Conservation (phyloP, 2,113 vertebrate genomes). For the Ameiurus melas region DNA sequence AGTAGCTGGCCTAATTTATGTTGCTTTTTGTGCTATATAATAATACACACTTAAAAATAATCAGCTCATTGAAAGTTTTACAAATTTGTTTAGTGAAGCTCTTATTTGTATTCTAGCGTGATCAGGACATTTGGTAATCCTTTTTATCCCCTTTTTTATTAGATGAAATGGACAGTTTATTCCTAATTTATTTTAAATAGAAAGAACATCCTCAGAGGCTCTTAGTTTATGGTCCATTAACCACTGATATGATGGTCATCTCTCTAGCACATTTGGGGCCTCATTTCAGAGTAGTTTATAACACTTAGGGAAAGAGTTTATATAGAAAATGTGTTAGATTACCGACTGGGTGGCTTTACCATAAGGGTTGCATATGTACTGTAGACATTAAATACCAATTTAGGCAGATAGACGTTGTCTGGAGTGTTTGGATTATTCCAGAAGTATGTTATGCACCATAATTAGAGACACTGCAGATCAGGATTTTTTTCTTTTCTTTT, state of each 20-base stretch:
- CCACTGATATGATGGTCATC: slow-evolving; percentile 26
- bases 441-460: not conserved
- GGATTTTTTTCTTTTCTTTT: not conserved
- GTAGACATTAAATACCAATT: slow-evolving; percentile 10
- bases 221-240: slow-evolving; percentile 46
- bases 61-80: not conserved
- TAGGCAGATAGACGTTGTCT: not conserved
- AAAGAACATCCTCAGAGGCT: not conserved
- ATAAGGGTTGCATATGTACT: not conserved
- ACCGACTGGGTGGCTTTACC: slow-evolving; percentile 29
- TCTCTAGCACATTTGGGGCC: not conserved
- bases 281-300: not conserved
- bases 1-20: not conserved
- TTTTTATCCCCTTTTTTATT: not conserved
- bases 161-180: not conserved
- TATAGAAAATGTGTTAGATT: slow-evolving; percentile 28
- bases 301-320: slow-evolving; percentile 19
- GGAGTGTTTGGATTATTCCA: slow-evolving; percentile 13
- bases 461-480: not conserved
- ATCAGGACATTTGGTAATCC: not conserved
- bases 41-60: not conserved
- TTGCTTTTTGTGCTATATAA: not conserved
- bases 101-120: not conserved
- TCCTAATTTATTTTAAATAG: slow-evolving; percentile 14
- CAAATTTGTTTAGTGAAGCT: not conserved